Conservation (phyloP, 2,113 vertebrate species). For the Lucifuga dentata region DNA sequence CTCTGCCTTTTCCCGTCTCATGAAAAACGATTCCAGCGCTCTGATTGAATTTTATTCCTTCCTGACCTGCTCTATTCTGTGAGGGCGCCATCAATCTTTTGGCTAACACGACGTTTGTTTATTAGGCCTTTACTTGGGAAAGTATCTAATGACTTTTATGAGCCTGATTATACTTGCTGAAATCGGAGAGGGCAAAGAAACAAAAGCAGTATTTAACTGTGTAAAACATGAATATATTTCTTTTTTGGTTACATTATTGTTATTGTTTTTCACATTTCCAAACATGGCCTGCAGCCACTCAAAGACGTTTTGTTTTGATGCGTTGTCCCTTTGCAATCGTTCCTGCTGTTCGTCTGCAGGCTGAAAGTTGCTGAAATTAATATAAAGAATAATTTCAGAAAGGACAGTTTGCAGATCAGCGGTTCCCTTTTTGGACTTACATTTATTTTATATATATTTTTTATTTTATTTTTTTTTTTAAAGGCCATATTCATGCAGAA, state of each 20-base stretch:
- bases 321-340: neutral
- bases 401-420: neutral
- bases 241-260: neutral
- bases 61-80: conserved; percentile 87
- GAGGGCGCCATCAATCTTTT: conserved; percentile 91
- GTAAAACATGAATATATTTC: neutral
- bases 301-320: neutral
- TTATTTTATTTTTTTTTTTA: too few species aligned
- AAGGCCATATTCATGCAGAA: too few species aligned
- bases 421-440: too few species aligned
- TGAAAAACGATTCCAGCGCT: conserved; percentile 89
- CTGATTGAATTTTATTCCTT: conserved; percentile 92
- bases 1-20: conserved; percentile 85
- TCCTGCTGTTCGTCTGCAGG: conserved; percentile 6
- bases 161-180: conserved; percentile 69
- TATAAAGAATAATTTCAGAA: neutral
- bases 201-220: conserved; percentile 1
- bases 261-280: neutral
- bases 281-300: neutral
- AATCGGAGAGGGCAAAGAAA: conserved; percentile 12
- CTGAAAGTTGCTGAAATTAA: neutral
- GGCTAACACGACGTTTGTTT: conserved; percentile 95
- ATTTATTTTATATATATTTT: too few species aligned
- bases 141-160: conserved; percentile 87
- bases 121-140: conserved; percentile 83